phyloP scores from a whole-genome alignment of 2,113 vertebrate genomes.

The Mesocricetus auratus region DNA sequence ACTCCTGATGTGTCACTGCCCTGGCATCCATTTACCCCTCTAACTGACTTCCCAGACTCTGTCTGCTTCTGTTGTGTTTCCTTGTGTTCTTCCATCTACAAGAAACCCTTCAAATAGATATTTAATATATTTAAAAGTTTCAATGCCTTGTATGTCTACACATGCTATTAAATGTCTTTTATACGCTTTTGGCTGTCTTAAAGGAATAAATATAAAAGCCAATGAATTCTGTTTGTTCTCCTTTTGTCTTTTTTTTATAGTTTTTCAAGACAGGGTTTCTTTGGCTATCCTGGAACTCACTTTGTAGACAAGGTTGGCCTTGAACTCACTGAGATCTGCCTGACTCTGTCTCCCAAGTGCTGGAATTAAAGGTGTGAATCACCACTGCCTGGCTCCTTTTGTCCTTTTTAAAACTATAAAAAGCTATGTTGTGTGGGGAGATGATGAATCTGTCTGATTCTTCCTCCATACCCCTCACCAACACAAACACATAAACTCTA shows the following conservation, averaged over 20 bases:
- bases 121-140: slow-evolving; percentile 31
- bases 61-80: slow-evolving; percentile 28
- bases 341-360: no score
- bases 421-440: not conserved
- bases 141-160: slow-evolving; percentile 16
- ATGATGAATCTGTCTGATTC: not conserved
- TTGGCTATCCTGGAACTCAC: no score
- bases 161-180: not conserved
- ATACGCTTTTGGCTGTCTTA: not conserved
- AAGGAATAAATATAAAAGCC: not conserved
- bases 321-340: no score
- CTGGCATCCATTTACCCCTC: not conserved
- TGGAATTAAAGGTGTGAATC: no score
- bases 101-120: not conserved
- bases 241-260: not conserved
- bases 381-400: no score
- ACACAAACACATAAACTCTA: not conserved
- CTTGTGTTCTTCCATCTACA: not conserved
- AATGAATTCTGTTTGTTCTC: slow-evolving; percentile 45
- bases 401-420: not conserved
- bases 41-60: not conserved
- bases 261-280: no score
- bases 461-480: no score
- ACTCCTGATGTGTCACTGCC: not conserved
- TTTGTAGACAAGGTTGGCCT: no score